Percentiles rank a stretch among this genome's conserved stretches.
These are phyloP conservation scores for Sphyrna mokarran DNA, from an alignment of 2,113 vertebrate species.

Conservation along the genomic window DNA sequence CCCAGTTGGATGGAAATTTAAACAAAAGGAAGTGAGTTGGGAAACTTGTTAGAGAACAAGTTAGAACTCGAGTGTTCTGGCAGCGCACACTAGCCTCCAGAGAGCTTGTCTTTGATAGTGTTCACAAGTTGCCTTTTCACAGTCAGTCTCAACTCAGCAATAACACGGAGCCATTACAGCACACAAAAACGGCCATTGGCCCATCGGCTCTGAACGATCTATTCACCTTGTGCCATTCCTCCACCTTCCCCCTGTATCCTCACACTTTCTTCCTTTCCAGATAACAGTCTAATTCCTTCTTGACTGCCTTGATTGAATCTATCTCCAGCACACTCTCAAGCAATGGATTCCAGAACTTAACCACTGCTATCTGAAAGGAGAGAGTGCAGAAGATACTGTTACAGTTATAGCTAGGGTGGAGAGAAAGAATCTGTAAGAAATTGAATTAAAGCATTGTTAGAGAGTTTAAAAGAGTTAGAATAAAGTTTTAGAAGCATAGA, in stretches of 20 bases:
- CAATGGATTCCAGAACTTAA: background rate
- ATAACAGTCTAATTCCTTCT: background rate
- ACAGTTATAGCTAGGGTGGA: too few species aligned
- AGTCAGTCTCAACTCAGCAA: background rate
- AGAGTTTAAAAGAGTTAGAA: too few species aligned
- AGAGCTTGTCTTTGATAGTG: background rate
- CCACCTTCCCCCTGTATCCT: background rate
- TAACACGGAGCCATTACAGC: too few species aligned
- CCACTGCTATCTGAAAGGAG: too few species aligned
- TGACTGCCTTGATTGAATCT: background rate
- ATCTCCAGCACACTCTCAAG: background rate
- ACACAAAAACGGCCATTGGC: too few species aligned
- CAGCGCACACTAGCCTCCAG: background rate
- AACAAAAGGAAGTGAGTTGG: background rate
- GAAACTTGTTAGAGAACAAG: background rate
- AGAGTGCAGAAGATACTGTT: too few species aligned
- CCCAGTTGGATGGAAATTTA: background rate
- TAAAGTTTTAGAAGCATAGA: too few species aligned
- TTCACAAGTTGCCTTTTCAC: background rate
- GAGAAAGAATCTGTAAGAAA: too few species aligned
- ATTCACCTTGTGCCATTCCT: background rate
- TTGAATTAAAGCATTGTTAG: too few species aligned
- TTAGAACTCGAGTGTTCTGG: background rate
- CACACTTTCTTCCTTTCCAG: background rate
- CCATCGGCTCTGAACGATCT: background rate